Evolutionary conservation across 2,113 vertebrate species (phyloP), one percentile per base, ranked within the genome.

Genomic region (Tenebrosternarchus preto): DNA sequence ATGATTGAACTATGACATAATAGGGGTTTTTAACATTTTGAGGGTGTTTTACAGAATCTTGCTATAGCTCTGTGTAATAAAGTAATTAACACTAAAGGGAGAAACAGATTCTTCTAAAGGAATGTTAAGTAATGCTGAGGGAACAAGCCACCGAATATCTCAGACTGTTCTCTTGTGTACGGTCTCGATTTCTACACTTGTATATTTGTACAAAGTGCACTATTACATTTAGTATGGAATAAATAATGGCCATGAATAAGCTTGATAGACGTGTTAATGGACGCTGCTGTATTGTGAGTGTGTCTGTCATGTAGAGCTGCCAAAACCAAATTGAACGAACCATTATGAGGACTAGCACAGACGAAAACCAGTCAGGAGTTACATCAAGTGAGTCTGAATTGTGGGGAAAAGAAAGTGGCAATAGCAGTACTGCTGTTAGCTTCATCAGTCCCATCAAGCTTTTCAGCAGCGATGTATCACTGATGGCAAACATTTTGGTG

Each of bases 181-280:
- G 17, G 66, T 73, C 67, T 78, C 57, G 50, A 46, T 66, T 82
- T 56, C 71, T 72, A 68, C 79, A 57, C 56, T 57, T 43, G 67
- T 74, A 53, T 9, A 66, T 64, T 80, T 61, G 80, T 36, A 25
- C 71, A 50, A 50, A 50, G 43, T 73, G 55, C 69, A 67, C 50
- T 43, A 72, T 73, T 67, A 59, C 75, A 81, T 70, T 67, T 81
- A 59, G 27, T 55, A 76, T 22, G 60, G 63, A 76, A 70, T 57
- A 43, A 77, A 82, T 61, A 29, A 73, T 66, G 64, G 69, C 67
- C 73, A 63, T 82, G 63, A 73, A 39, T 66, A 68, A 39, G 59
- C 46, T 67, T 66, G 50, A 82, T 77, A 77, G 81, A 73, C 31
- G 66, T 77, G 60, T 82, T 82, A 70, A 78, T 77, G 60, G 60